Percentiles rank a stretch among this genome's conserved stretches.
These are phyloP conservation scores for Nomada ferruginata DNA, from an alignment of 2,888 invertebrate species.

Conservation along the genomic window DNA sequence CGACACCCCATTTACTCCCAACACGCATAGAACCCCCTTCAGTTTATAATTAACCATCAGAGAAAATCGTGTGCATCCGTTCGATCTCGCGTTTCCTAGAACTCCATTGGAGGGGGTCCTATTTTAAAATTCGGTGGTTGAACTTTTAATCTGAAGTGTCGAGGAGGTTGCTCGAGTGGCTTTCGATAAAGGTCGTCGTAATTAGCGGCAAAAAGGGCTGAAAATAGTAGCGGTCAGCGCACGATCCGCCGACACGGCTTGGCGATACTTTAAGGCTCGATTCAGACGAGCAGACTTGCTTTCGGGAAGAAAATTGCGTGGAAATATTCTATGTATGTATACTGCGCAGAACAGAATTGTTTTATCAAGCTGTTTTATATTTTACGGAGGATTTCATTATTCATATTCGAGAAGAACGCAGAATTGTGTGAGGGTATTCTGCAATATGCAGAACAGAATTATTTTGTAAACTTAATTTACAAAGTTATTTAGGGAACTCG, in stretches of 20 bases:
- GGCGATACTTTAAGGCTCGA: neutral
- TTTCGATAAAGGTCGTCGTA: conserved; percentile 52
- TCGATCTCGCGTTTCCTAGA: conserved; percentile 18
- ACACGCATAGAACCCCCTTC: neutral
- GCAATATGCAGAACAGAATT: too few species aligned
- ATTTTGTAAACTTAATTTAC: too few species aligned
- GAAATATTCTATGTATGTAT: too few species aligned
- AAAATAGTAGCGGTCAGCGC: conserved; percentile 59
- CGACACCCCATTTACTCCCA: too few species aligned
- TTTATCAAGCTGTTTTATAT: too few species aligned
- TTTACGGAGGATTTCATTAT: too few species aligned
- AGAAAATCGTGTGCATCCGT: conserved; percentile 31
- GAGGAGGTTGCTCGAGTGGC: conserved; percentile 31
- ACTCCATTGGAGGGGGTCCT: conserved; percentile 18
- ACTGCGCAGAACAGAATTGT: too few species aligned
- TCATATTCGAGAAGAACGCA: too few species aligned
- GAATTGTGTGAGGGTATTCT: too few species aligned
- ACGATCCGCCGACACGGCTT: conserved; percentile 3
- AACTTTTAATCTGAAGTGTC: conserved; percentile 36
- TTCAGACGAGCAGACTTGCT: too few species aligned
- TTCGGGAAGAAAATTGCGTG: too few species aligned
- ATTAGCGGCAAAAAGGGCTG: conserved; percentile 65
- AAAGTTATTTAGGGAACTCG: too few species aligned
- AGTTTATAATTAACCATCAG: conserved; percentile 23
- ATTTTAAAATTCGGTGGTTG: conserved; percentile 43